Evolutionary conservation across 2,888 invertebrate species (phyloP).

Genomic region (Hirtodrosophila trivittata): DNA sequence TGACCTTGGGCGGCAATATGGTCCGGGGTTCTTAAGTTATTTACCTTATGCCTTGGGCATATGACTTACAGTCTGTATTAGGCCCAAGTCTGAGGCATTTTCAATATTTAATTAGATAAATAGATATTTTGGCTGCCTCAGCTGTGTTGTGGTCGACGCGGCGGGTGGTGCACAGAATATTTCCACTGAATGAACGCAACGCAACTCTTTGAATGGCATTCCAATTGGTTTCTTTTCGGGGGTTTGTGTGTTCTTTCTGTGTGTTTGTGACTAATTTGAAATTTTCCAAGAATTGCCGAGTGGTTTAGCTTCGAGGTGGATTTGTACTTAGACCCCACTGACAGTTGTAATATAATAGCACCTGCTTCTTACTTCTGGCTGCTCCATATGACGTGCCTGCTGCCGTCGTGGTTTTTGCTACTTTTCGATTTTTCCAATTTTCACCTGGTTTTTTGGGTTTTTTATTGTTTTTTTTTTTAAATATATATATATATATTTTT

Average conservation of each 20-base stretch:
- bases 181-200: conserved; percentile 9
- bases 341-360: conserved; percentile 47
- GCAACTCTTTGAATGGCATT: conserved; percentile 36
- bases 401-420: conserved; percentile 7
- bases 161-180: conserved; percentile 22
- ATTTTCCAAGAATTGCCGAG: too few relatives aligned
- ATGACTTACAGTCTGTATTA: conserved; percentile 16
- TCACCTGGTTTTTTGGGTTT: conserved; percentile 41
- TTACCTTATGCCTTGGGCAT: not conserved
- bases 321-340: not conserved
- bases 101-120: conserved; percentile 50
- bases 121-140: conserved; percentile 11
- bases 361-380: conserved; percentile 19
- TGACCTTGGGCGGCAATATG: too few relatives aligned
- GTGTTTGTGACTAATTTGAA: not conserved
- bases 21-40: too few relatives aligned
- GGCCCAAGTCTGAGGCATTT: conserved; percentile 26
- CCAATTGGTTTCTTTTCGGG: conserved; percentile 5
- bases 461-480: conserved; percentile 2
- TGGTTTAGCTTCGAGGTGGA: not conserved
- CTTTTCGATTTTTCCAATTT: conserved; percentile 50
- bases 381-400: conserved; percentile 26
- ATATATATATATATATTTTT: conserved; percentile 7
- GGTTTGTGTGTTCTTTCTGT: not conserved
- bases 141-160: conserved; percentile 12